Evolutionary conservation across 1,140 invertebrate genomes (phyloP), one percentile per base, ranked within the genome.

Genomic region (Wiebesia pumilae): DNA sequence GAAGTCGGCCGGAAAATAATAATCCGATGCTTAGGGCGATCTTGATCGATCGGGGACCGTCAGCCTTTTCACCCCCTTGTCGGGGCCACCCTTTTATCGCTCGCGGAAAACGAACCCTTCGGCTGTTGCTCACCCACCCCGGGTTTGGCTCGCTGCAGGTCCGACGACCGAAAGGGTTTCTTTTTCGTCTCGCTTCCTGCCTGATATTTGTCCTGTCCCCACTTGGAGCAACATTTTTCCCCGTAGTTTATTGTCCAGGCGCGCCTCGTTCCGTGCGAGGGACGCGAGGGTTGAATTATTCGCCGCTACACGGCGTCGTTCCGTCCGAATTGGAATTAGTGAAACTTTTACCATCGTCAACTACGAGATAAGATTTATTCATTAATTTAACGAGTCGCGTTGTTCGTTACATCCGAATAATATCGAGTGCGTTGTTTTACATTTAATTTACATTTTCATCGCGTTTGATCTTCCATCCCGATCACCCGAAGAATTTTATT

Each of bases 1-100:
- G 51, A 86, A 86, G 85, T 86, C 85, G 81, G 79, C 80, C 85
- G 85, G 85, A 86, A 86, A 86, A 86, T 82, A 86, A 86, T 86
- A 86, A 83, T 83, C 80, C 80, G 80, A 51, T 51, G 80, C 71
- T 83, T 86, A 82, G 85, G 80, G 80, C 85, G 80, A 83, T 82
- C 85, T 82, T 81, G 40, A 86, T 83, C 84, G 84, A 86, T 86
- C 84, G 58, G 30, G n/a, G 77, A 27, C 19, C 58, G 62, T 30
- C 73, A 27, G 54, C 54, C 54, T 62, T 40, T 67, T 78, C 73
- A 65, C 47, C 62, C 43, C 83, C 58, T 69, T 65, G 40, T 43
- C 77, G 0, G 1, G 4, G 10, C 51, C 38, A 30, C 47, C 67
- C 84, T 81, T 85, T 85, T 81, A 85, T 85, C 79, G 79, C 67